A percentile compares a stretch with the other conserved stretches of the same genome.
Conservation (phyloP, 2,888 invertebrate genomes). For the Macrophya annulata region DNA sequence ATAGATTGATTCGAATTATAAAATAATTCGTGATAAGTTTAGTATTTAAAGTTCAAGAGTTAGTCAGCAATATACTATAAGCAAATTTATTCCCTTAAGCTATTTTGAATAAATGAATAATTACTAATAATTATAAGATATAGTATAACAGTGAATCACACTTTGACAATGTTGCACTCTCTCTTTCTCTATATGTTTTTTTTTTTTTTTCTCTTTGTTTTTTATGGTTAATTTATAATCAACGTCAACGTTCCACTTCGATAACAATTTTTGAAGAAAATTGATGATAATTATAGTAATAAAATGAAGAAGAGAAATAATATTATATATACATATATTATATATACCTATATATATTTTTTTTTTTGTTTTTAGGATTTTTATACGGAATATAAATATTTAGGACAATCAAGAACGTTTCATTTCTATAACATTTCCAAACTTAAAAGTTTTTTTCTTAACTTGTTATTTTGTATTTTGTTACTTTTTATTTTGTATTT, state of each 20-base stretch:
- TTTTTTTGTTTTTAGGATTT: too few relatives aligned
- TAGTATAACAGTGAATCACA: background rate
- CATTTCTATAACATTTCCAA: too few relatives aligned
- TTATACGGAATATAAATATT: too few relatives aligned
- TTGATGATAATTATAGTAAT: too few relatives aligned
- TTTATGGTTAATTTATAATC: background rate
- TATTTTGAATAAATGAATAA: background rate
- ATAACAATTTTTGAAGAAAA: background rate
- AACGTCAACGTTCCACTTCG: background rate
- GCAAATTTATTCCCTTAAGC: background rate
- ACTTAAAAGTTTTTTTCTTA: too few relatives aligned
- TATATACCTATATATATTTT: too few relatives aligned
- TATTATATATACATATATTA: too few relatives aligned
- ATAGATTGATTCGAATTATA: background rate
- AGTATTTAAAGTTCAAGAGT: slow-evolving; percentile 20
- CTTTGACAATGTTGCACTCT: background rate
- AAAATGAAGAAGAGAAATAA: too few relatives aligned
- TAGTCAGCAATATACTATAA: background rate
- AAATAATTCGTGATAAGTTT: background rate
- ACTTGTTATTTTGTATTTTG: too few relatives aligned
- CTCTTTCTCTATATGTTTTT: background rate
- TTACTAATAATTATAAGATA: slow-evolving; percentile 3
- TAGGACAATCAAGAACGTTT: too few relatives aligned
- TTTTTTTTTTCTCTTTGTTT: background rate
- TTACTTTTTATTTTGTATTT: too few relatives aligned